Percentiles rank a stretch among this genome's conserved stretches.
These are phyloP conservation scores for Euplexia lucipara DNA, from an alignment of 2,888 invertebrate genomes.

Conservation along the genomic window DNA sequence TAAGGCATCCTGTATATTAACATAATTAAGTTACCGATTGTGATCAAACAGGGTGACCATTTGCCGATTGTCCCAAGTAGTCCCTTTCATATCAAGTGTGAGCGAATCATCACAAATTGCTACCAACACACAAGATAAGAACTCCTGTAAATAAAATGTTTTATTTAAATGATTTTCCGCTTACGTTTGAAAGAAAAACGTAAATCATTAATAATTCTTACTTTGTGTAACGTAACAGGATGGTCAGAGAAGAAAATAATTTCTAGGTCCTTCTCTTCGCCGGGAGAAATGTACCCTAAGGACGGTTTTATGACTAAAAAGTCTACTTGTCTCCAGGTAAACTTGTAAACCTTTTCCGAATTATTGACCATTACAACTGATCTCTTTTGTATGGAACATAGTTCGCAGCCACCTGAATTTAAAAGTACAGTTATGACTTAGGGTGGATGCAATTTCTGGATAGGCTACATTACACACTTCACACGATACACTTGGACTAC, in stretches of 20 bases:
- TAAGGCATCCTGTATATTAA: background rate
- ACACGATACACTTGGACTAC: background rate
- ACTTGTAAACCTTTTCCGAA: conserved; percentile 87
- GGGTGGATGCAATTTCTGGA: background rate
- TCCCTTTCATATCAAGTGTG: conserved; percentile 78
- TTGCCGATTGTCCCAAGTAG: conserved; percentile 87
- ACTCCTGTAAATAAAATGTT: conserved; percentile 73
- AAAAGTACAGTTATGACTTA: conserved; percentile 2
- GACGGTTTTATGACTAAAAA: conserved; percentile 81
- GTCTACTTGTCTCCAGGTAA: conserved; percentile 80
- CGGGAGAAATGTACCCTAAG: conserved; percentile 86
- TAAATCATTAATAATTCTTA: conserved; percentile 50
- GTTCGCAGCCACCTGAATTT: conserved; percentile 83
- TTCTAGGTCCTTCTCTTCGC: conserved; percentile 88
- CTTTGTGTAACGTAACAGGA: conserved; percentile 77
- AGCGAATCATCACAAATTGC: conserved; percentile 80
- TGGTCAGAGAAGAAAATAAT: conserved; percentile 80
- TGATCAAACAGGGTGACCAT: conserved; percentile 82
- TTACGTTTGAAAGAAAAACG: background rate
- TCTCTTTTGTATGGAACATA: conserved; percentile 78
- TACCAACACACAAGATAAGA: conserved; percentile 74
- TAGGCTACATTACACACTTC: background rate
- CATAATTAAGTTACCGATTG: conserved; percentile 70
- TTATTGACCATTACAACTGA: conserved; percentile 85
- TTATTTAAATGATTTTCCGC: background rate